Percentiles rank a stretch among this genome's conserved stretches.
phyloP scores from a whole-genome alignment of 2,888 invertebrate species.

The Ormyrus rosae region DNA sequence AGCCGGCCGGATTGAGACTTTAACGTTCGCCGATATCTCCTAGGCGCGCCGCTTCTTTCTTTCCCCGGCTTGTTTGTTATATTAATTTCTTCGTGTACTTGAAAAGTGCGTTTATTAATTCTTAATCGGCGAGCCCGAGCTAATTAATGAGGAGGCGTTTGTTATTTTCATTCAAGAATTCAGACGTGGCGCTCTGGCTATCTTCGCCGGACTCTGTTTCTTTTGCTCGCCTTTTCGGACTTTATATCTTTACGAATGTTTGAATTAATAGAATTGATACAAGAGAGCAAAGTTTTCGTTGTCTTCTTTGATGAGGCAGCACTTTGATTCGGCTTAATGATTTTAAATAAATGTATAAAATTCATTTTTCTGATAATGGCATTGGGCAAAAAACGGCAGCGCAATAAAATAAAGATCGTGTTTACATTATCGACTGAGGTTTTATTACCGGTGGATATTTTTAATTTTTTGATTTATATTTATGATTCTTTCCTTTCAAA shows the following conservation, averaged over 20 bases:
- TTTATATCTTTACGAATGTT: constrained; percentile 28
- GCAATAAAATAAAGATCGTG: no score
- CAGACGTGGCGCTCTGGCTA: neutral
- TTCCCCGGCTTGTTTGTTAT: neutral
- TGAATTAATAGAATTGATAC: constrained; percentile 34
- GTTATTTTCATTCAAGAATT: constrained; percentile 1
- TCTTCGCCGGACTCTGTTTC: neutral
- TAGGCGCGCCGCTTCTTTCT: neutral
- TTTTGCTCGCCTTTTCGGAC: neutral
- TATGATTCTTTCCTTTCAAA: no score
- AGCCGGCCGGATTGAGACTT: constrained; percentile 27
- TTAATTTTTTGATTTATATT: no score
- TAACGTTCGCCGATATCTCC: constrained; percentile 8
- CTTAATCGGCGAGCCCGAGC: constrained; percentile 3
- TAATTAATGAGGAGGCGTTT: constrained; percentile 32
- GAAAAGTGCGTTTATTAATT: constrained; percentile 43
- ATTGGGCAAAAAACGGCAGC: no score
- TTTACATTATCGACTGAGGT: no score
- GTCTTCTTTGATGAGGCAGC: neutral
- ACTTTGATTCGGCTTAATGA: constrained; percentile 2
- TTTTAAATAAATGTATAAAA: neutral
- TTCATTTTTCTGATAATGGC: no score
- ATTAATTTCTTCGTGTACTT: neutral
- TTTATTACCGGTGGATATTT: no score
- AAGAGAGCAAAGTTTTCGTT: constrained; percentile 11